Evolutionary conservation across 2,888 invertebrate species (phyloP).

Genomic region (Theretra japonica): DNA sequence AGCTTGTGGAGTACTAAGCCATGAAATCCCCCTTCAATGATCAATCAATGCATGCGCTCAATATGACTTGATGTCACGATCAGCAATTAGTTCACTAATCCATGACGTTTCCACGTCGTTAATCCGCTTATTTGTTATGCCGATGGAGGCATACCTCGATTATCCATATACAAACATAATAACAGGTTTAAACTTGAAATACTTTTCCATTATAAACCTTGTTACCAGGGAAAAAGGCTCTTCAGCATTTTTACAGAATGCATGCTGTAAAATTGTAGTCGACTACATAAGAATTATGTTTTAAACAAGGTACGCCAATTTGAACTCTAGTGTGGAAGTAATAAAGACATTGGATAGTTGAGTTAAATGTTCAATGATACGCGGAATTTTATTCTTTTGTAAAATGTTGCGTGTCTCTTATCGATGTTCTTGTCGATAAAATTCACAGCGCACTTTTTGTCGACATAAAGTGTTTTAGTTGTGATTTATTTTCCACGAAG

Average conservation of each 20-base stretch:
- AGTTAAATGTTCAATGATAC: conserved; percentile 29
- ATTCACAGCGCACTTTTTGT: background rate
- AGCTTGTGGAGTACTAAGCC: background rate
- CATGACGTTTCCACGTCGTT: conserved; percentile 54
- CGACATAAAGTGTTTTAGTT: background rate
- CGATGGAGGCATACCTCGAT: conserved; percentile 34
- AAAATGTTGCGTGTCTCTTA: conserved; percentile 36
- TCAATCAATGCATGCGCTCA: too few species aligned
- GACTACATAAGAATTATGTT: background rate
- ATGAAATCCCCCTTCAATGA: background rate
- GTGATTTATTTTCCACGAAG: background rate
- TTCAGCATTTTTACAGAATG: background rate
- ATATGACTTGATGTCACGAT: background rate
- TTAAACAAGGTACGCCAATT: background rate
- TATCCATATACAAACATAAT: background rate
- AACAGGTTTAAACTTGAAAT: background rate
- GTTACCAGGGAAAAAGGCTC: background rate
- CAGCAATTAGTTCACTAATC: conserved; percentile 37
- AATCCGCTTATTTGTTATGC: conserved; percentile 55
- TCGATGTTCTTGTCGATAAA: conserved; percentile 6
- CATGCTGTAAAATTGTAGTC: too few species aligned
- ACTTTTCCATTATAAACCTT: background rate
- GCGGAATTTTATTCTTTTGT: conserved; percentile 10
- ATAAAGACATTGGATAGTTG: background rate
- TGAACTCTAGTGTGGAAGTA: background rate